A percentile compares a stretch with the other conserved stretches of the same genome.
phyloP scores from a whole-genome alignment of 1,140 invertebrate genomes.

The Atta texana region DNA sequence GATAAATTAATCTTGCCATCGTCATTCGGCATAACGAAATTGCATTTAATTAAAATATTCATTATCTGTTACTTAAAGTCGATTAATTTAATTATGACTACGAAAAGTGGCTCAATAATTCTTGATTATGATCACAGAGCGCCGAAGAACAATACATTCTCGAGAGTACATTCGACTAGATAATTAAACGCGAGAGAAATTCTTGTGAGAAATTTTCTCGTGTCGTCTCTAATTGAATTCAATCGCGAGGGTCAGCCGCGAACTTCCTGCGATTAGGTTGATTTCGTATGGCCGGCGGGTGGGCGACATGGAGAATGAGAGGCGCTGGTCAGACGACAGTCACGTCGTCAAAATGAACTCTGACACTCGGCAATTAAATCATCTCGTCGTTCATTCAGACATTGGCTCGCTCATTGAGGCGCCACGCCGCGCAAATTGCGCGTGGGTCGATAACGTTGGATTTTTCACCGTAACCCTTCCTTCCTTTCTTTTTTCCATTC shows the following conservation, averaged over 20 bases:
- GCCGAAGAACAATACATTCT: background rate
- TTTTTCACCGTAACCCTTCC: conserved; percentile 7
- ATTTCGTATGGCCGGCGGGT: conserved; percentile 5
- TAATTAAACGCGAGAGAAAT: conserved; percentile 63
- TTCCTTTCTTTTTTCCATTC: conserved; percentile 12
- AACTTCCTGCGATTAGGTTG: conserved; percentile 68
- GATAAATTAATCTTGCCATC: conserved; percentile 12
- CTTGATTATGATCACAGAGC: background rate
- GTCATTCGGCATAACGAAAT: background rate
- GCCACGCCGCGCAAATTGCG: conserved; percentile 75
- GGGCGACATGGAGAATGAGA: conserved; percentile 33
- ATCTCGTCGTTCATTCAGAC: conserved; percentile 75
- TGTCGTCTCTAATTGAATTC: conserved; percentile 55
- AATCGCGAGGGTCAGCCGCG: conserved; percentile 63
- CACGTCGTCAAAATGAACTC: conserved; percentile 69
- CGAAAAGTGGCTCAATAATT: background rate
- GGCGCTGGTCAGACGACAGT: conserved; percentile 46
- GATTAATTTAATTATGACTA: background rate
- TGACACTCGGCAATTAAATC: conserved; percentile 82
- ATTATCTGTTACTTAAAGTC: conserved; percentile 13
- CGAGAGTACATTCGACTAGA: background rate
- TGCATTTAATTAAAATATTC: background rate
- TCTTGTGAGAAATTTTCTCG: conserved; percentile 21
- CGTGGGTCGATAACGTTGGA: conserved; percentile 74
- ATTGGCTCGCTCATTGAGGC: conserved; percentile 72